Conservation (phyloP, 2,888 invertebrate species). For the Hypselothyrea guttata region DNA sequence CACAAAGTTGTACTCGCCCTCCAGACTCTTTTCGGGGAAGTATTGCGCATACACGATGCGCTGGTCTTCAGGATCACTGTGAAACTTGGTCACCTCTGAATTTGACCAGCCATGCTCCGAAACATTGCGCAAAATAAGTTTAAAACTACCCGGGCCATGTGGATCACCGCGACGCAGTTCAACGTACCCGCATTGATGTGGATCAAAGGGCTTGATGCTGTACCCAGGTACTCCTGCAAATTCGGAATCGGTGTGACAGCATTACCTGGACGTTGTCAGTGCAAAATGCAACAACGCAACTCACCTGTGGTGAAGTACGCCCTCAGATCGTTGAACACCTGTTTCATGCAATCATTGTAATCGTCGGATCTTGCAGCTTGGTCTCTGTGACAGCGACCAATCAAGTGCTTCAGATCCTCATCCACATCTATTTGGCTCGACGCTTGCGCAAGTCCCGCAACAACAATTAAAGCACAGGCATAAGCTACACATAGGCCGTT, state of each 20-base stretch:
- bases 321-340: constrained; percentile 87
- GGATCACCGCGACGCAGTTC: constrained; percentile 85
- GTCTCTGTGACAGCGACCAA: constrained; percentile 85
- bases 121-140: constrained; percentile 88
- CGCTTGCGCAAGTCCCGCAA: constrained; percentile 30
- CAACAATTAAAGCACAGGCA: not conserved
- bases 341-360: constrained; percentile 89
- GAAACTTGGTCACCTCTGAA: constrained; percentile 90
- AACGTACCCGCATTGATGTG: constrained; percentile 88
- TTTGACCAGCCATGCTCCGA: constrained; percentile 90
- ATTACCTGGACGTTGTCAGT: too few relatives aligned
- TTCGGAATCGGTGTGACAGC: not conserved
- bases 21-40: constrained; percentile 90
- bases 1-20: constrained; percentile 87
- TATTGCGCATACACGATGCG: constrained; percentile 90
- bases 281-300: constrained; percentile 4
- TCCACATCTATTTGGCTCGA: constrained; percentile 71
- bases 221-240: constrained; percentile 87
- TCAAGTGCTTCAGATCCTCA: constrained; percentile 80
- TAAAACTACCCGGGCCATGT: constrained; percentile 86
- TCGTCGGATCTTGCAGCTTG: constrained; percentile 75
- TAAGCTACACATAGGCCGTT: constrained; percentile 8
- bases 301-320: constrained; percentile 88
- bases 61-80: constrained; percentile 86
- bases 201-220: constrained; percentile 89